Evolutionary conservation across 2,797 vertebrate genomes (phyloP).

Genomic region (Threskiornis aethiopicus): DNA sequence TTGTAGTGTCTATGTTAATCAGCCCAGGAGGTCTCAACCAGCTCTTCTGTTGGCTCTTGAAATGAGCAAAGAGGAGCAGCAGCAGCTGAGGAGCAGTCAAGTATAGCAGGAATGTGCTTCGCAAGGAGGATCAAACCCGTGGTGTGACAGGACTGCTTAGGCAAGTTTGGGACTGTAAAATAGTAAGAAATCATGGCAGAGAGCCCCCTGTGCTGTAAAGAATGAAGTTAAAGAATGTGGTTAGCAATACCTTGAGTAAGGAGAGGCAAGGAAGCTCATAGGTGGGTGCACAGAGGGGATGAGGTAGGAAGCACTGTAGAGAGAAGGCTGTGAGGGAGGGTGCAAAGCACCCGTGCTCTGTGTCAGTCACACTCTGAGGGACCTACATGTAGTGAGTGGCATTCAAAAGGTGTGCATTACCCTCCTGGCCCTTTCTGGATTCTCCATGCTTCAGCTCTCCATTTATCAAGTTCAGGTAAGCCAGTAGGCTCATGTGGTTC

Average conservation of each 20-base stretch:
- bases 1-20: background rate
- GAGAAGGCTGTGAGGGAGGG: background rate
- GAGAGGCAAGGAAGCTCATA: background rate
- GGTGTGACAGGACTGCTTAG: background rate
- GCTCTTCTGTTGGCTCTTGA: background rate
- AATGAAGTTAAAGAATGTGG: background rate
- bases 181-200: background rate
- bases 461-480: background rate
- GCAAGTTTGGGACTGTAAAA: background rate
- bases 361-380: background rate
- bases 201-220: background rate
- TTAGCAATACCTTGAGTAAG: background rate
- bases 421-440: background rate
- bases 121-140: background rate
- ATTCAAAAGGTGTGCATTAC: fast-evolving
- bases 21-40: background rate
- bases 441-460: background rate
- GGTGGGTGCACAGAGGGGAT: background rate
- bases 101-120: background rate
- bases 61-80: background rate
- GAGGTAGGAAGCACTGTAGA: fast-evolving
- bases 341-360: fast-evolving
- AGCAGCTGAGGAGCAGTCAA: background rate
- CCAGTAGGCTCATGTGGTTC: background rate
- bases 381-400: fast-evolving